Conservation (phyloP, 2,797 vertebrate genomes). For the Cirrhinus molitorella region DNA sequence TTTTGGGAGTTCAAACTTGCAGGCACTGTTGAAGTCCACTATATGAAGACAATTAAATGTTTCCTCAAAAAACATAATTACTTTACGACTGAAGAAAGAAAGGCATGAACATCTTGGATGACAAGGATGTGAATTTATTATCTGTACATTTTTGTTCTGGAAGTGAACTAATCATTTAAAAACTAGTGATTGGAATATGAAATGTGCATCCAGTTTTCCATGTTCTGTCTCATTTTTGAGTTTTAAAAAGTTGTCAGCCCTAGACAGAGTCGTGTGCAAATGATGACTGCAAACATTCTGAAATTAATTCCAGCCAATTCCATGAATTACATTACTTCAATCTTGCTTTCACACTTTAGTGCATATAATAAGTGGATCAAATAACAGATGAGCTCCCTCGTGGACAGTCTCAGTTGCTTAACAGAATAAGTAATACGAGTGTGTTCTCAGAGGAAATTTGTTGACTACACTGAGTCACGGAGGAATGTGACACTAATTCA, state of each 20-base stretch:
- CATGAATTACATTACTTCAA: background rate
- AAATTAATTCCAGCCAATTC: slow-evolving; percentile 12
- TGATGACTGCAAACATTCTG: background rate
- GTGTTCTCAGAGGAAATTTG: slow-evolving; percentile 32
- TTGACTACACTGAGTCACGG: slow-evolving; percentile 21
- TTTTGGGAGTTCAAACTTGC: no score
- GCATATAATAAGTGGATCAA: background rate
- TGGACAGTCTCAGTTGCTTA: slow-evolving; percentile 10
- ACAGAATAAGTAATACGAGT: slow-evolving; percentile 22
- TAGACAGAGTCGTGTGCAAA: background rate
- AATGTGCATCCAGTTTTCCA: background rate
- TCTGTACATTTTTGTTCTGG: no score
- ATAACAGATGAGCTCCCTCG: background rate
- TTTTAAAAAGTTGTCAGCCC: background rate
- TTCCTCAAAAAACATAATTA: no score
- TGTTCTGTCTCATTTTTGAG: background rate
- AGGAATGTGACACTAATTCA: slow-evolving; percentile 31
- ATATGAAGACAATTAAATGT: no score
- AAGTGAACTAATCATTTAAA: no score
- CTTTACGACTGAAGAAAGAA: no score
- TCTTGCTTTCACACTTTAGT: slow-evolving; percentile 5
- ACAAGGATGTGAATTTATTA: no score
- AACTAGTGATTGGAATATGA: no score
- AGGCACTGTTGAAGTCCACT: no score
- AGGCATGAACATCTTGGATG: no score